Conservation (phyloP, 1,140 invertebrate genomes). For the Drosophila subpulchrella region DNA sequence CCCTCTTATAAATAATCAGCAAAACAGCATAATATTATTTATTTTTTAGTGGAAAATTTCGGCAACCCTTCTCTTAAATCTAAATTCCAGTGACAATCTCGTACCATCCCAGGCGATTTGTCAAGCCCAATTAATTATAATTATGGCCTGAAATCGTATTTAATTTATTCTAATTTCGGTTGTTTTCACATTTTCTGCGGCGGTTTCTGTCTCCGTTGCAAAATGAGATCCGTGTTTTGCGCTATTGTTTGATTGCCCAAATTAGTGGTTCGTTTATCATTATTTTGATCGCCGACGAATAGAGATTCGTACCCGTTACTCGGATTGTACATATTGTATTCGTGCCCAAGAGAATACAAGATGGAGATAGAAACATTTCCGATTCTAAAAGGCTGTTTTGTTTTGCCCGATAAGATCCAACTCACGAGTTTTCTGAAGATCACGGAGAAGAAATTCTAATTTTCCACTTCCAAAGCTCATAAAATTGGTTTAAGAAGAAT, state of each 20-base stretch:
- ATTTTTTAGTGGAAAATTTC: neutral
- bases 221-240: constrained; percentile 25
- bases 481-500: no score
- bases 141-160: constrained; percentile 35
- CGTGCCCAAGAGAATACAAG: neutral
- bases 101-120: constrained; percentile 32
- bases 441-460: no score
- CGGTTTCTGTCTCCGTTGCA: neutral
- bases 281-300: constrained; percentile 19
- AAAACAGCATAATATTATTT: no score
- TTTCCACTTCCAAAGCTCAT: no score
- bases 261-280: constrained; percentile 46
- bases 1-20: no score
- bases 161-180: constrained; percentile 34
- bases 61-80: constrained; percentile 13
- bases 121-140: constrained; percentile 45
- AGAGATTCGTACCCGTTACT: neutral
- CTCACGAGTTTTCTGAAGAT: no score
- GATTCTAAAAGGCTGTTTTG: neutral
- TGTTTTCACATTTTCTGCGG: constrained; percentile 2
- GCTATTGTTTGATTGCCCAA: constrained; percentile 41
- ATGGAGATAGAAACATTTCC: neutral
- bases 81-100: constrained; percentile 3
- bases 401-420: no score
- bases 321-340: neutral